These are phyloP conservation scores for Fissipunctia ypsillon DNA, from an alignment of 2,888 invertebrate genomes.

Conservation along the genomic window DNA sequence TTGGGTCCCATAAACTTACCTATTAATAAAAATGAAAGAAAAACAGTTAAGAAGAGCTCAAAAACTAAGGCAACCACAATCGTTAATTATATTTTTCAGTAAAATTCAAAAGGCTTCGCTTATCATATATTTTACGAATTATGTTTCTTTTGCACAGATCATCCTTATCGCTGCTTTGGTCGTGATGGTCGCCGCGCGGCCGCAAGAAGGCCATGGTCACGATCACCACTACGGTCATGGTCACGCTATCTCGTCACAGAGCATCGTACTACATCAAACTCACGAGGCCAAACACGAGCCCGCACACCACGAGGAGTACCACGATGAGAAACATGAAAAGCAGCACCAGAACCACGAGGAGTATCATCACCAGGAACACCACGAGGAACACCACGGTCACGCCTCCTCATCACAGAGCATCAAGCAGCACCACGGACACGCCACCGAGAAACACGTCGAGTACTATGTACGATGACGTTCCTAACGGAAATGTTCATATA, in stretches of 20 bases:
- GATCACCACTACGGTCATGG: constrained; percentile 52
- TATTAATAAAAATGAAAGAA: neutral
- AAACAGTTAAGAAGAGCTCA: neutral
- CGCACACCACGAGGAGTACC: constrained; percentile 2
- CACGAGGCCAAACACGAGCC: constrained; percentile 49
- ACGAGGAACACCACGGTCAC: constrained; percentile 4
- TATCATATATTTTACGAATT: neutral
- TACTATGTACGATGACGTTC: constrained; percentile 37
- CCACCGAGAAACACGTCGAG: constrained; percentile 52
- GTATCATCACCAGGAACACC: constrained; percentile 32
- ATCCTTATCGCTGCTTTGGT: constrained; percentile 44
- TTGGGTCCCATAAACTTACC: neutral
- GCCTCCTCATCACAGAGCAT: neutral
- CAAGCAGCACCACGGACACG: constrained; percentile 50
- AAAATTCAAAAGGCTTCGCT: neutral
- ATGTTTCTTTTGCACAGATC: constrained; percentile 31
- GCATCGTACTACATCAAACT: constrained; percentile 72
- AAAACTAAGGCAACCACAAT: neutral
- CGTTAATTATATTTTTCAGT: neutral
- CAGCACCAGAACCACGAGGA: neutral
- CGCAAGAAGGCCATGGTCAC: constrained; percentile 58
- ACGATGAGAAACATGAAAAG: constrained; percentile 10
- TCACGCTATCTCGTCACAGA: constrained; percentile 73
- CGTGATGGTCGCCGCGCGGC: constrained; percentile 49
- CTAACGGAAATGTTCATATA: neutral